Evolutionary conservation across 2,888 invertebrate species (phyloP).

Genomic region (Oligia fasciuncula): DNA sequence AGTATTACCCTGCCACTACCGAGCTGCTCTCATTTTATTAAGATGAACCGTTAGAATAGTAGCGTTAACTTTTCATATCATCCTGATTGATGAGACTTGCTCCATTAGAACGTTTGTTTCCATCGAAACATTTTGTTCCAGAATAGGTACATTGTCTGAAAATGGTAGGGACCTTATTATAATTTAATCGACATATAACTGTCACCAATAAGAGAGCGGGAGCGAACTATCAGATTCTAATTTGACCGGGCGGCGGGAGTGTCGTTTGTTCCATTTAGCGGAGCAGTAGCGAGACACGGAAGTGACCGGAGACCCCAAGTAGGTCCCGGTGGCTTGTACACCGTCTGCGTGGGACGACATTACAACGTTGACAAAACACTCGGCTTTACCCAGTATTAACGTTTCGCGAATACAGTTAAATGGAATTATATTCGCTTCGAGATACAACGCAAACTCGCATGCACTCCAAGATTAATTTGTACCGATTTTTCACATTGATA

Average conservation of each 20-base stretch:
- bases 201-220: conserved; percentile 60
- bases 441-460: conserved; percentile 48
- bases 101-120: conserved; percentile 19
- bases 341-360: conserved; percentile 81
- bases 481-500: conserved; percentile 57
- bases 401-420: conserved; percentile 72
- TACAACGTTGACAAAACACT: conserved; percentile 78
- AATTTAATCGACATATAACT: conserved; percentile 51
- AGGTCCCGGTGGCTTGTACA: conserved; percentile 78
- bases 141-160: conserved; percentile 3
- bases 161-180: conserved; percentile 28
- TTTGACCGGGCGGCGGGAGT: conserved; percentile 61
- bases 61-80: conserved; percentile 38
- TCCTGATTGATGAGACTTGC: conserved; percentile 39
- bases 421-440: conserved; percentile 52
- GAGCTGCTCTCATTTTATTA: conserved; percentile 44
- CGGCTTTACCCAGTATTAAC: conserved; percentile 68
- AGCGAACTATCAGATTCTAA: conserved; percentile 65
- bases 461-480: conserved; percentile 49
- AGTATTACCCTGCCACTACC: conserved; percentile 51
- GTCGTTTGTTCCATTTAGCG: conserved; percentile 74
- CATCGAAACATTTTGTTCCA: not conserved
- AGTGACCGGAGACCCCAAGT: conserved; percentile 72
- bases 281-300: conserved; percentile 74
- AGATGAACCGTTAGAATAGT: conserved; percentile 35